Conservation (phyloP, 2,113 vertebrate species). For the Progne subis region DNA sequence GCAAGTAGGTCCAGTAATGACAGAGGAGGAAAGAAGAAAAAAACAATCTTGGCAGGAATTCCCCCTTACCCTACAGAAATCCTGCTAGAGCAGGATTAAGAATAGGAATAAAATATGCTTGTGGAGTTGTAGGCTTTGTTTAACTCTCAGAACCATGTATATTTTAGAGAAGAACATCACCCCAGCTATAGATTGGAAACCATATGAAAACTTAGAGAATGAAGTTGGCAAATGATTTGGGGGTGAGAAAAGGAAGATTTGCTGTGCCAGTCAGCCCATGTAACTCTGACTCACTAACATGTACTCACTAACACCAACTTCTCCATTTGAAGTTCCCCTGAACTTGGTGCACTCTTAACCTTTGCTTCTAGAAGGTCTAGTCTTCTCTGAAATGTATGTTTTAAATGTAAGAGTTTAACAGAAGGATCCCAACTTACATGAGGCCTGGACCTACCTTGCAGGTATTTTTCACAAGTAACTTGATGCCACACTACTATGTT, state of each 20-base stretch:
- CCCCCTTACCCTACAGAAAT: background rate
- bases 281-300: background rate
- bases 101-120: background rate
- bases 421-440: background rate
- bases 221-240: background rate
- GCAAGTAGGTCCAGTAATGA: background rate
- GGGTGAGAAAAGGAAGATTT: background rate
- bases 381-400: background rate
- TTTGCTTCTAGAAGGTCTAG: background rate
- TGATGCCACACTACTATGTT: background rate
- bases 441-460: background rate
- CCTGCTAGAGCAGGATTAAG: background rate
- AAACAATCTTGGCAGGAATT: background rate
- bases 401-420: background rate
- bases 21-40: background rate
- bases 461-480: background rate
- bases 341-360: background rate
- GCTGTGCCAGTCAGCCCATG: background rate
- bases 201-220: background rate
- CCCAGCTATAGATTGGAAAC: background rate
- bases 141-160: background rate
- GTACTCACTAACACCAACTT: background rate
- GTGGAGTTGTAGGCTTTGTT: background rate
- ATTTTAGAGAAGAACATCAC: background rate
- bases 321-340: background rate